phyloP scores from a whole-genome alignment of 2,888 invertebrate species.

The Habroteleia sp. region DNA sequence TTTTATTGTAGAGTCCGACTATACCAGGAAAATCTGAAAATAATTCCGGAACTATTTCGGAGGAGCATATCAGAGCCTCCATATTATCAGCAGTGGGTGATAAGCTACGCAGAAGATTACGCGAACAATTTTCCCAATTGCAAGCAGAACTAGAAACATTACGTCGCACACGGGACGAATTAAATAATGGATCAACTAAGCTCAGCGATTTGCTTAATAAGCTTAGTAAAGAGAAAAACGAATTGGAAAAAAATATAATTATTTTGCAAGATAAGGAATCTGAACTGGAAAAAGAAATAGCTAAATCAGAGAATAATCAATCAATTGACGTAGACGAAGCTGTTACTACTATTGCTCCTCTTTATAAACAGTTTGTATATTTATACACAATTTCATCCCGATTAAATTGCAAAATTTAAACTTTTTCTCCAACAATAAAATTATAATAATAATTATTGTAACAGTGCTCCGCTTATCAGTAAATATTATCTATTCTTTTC shows the following conservation, averaged over 20 bases:
- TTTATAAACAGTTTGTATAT: constrained; percentile 92
- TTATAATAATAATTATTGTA: no score
- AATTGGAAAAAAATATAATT: constrained; percentile 91
- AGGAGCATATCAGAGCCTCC: constrained; percentile 97
- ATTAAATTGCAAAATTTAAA: no score
- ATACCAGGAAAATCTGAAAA: constrained; percentile 81
- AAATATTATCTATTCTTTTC: no score
- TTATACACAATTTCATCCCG: no score
- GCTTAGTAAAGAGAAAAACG: constrained; percentile 89
- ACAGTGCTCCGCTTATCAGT: no score
- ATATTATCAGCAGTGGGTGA: constrained; percentile 97
- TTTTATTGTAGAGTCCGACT: constrained; percentile 69
- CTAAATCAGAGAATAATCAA: constrained; percentile 88
- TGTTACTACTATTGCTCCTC: constrained; percentile 96
- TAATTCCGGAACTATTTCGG: constrained; percentile 91
- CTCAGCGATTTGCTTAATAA: constrained; percentile 90
- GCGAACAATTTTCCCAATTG: constrained; percentile 94
- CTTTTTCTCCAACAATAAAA: no score
- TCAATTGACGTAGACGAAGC: constrained; percentile 97
- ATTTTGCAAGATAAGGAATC: constrained; percentile 93
- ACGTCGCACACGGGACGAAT: constrained; percentile 91
- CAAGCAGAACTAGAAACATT: constrained; percentile 96
- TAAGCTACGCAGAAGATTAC: constrained; percentile 91
- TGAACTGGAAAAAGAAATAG: constrained; percentile 91
- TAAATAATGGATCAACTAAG: constrained; percentile 91